A percentile compares a stretch with the other conserved stretches of the same genome.
phyloP scores from a whole-genome alignment of 2,797 vertebrate species.

The Eleutherodactylus coqui region DNA sequence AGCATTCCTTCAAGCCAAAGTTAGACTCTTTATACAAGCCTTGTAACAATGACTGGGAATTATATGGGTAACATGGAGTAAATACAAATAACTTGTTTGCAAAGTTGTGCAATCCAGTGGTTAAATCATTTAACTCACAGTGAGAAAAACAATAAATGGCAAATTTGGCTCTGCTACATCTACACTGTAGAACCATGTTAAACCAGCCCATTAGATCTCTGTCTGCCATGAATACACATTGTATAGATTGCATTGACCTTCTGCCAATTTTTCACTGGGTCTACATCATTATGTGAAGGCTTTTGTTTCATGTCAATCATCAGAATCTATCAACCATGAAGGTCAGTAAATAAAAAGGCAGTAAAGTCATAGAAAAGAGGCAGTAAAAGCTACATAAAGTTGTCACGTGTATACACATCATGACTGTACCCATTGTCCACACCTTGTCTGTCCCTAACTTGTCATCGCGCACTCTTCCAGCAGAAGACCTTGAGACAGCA shows the following conservation, averaged over 20 bases:
- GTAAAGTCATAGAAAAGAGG: not conserved
- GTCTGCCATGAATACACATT: not conserved
- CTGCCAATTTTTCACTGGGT: not conserved
- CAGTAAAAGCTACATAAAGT: conserved; percentile 1
- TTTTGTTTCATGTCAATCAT: not conserved
- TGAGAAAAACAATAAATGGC: not conserved
- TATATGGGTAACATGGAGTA: too few relatives aligned
- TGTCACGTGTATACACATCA: not conserved
- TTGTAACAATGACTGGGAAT: too few relatives aligned
- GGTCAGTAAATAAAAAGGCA: conserved; percentile 12
- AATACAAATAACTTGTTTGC: too few relatives aligned
- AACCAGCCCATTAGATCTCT: not conserved
- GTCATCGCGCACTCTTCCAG: not conserved
- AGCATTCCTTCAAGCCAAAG: too few relatives aligned
- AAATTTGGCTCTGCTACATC: not conserved
- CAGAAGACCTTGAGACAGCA: not conserved
- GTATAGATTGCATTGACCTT: not conserved
- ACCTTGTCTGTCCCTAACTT: not conserved
- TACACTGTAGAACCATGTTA: not conserved
- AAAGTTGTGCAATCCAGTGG: too few relatives aligned
- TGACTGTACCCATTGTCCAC: conserved; percentile 7
- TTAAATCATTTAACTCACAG: too few relatives aligned
- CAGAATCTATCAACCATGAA: not conserved
- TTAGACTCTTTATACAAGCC: too few relatives aligned
- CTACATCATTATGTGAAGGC: not conserved